phyloP scores from a whole-genome alignment of 1,140 invertebrate species.

The Coenobita brevimanus region DNA sequence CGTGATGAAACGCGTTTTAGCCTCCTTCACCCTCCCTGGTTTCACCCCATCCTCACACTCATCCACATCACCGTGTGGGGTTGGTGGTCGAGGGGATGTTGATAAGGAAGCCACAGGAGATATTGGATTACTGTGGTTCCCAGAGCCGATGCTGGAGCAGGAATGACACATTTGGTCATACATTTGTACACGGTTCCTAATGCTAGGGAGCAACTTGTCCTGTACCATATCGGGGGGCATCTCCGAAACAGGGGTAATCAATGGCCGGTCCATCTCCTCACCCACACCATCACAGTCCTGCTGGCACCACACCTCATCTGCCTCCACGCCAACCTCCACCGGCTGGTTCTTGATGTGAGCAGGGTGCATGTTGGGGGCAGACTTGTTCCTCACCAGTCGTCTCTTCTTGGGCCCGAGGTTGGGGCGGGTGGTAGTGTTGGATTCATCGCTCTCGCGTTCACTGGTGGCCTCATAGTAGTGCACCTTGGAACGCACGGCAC shows the following conservation, averaged over 20 bases:
- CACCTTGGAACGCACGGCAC: slow-evolving; percentile 39
- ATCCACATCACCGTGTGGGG: not conserved
- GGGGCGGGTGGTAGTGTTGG: not conserved
- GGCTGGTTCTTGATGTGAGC: not conserved
- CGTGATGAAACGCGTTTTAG: slow-evolving; percentile 19
- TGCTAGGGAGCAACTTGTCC: slow-evolving; percentile 25
- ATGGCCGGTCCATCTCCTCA: slow-evolving; percentile 35
- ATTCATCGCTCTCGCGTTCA: slow-evolving; percentile 4
- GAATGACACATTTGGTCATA: slow-evolving; percentile 19
- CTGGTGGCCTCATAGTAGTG: slow-evolving; percentile 45
- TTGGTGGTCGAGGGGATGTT: not conserved
- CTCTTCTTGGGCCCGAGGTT: not conserved
- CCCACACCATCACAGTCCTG: too few relatives aligned
- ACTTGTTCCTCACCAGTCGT: slow-evolving; percentile 13
- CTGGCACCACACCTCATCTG: too few relatives aligned
- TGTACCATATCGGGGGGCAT: not conserved
- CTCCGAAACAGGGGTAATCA: not conserved
- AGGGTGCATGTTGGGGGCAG: not conserved
- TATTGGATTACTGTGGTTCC: not conserved
- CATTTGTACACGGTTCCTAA: slow-evolving; percentile 26
- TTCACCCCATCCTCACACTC: slow-evolving; percentile 2
- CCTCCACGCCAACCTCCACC: too few relatives aligned
- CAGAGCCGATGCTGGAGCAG: too few relatives aligned
- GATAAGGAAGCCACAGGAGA: not conserved
- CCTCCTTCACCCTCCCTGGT: slow-evolving; percentile 45